A percentile compares a stretch with the other conserved stretches of the same genome.
Evolutionary conservation across 2,888 invertebrate genomes (phyloP).

Genomic region (Lasioglossum lativentre): DNA sequence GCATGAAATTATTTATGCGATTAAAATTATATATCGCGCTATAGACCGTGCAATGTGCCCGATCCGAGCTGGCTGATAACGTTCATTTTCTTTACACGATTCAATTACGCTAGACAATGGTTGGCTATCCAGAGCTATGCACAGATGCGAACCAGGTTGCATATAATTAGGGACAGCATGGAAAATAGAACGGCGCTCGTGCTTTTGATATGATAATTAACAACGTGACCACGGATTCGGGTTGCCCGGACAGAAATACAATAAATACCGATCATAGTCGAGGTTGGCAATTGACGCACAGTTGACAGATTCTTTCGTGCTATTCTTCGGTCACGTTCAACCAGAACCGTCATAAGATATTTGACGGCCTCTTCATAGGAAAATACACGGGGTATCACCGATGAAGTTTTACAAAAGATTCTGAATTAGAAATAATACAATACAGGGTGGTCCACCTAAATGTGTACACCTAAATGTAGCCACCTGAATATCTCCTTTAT

Average conservation of each 20-base stretch:
- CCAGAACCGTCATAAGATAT: neutral
- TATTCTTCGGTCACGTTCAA: constrained; percentile 40
- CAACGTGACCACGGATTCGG: constrained; percentile 39
- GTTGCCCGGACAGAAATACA: constrained; percentile 17
- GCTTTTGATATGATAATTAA: constrained; percentile 66
- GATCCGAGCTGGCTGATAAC: neutral
- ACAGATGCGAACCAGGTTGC: constrained; percentile 57
- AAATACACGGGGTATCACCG: too few relatives aligned
- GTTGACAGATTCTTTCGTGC: constrained; percentile 8
- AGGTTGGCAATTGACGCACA: neutral
- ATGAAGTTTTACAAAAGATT: too few relatives aligned
- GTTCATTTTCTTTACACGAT: constrained; percentile 15
- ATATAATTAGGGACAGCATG: constrained; percentile 48
- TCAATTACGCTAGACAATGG: constrained; percentile 39
- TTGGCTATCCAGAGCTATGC: constrained; percentile 25
- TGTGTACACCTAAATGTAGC: too few relatives aligned
- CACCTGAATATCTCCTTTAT: too few relatives aligned
- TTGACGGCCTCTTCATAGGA: too few relatives aligned
- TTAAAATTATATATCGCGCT: neutral
- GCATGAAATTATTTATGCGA: neutral
- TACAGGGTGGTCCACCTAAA: too few relatives aligned
- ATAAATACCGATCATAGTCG: constrained; percentile 32
- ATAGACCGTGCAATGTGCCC: neutral
- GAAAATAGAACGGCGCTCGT: constrained; percentile 23
- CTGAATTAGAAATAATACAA: too few relatives aligned